phyloP scores from a whole-genome alignment of 2,888 invertebrate genomes.

The Pheosia tremula region DNA sequence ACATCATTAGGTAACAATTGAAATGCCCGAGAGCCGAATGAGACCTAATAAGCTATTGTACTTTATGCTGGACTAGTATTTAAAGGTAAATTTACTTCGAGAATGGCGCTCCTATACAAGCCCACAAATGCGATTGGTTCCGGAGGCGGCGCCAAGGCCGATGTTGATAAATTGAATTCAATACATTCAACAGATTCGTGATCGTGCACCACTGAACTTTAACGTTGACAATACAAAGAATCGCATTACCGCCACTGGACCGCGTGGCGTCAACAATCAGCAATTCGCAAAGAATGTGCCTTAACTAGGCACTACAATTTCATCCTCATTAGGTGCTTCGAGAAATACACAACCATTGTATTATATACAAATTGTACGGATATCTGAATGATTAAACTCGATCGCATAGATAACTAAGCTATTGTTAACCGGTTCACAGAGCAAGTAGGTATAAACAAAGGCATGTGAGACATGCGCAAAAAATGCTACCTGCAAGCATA shows the following conservation, averaged over 20 bases:
- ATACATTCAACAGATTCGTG: slow-evolving; percentile 56
- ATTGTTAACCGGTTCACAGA: slow-evolving; percentile 53
- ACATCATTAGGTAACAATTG: slow-evolving; percentile 34
- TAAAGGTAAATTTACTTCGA: slow-evolving; percentile 39
- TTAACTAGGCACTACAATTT: slow-evolving; percentile 26
- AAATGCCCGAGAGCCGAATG: slow-evolving; percentile 26
- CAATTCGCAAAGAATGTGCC: slow-evolving; percentile 12
- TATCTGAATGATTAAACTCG: slow-evolving; percentile 37
- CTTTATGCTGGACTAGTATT: slow-evolving; percentile 30
- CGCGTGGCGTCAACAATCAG: slow-evolving; percentile 40
- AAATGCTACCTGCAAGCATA: slow-evolving; percentile 60
- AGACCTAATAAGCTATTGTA: slow-evolving; percentile 29
- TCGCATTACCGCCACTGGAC: slow-evolving; percentile 41
- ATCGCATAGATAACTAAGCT: slow-evolving; percentile 35
- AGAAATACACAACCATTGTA: slow-evolving; percentile 32
- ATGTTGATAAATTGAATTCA: slow-evolving; percentile 66
- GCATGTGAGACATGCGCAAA: slow-evolving; percentile 57
- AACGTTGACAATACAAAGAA: slow-evolving; percentile 58
- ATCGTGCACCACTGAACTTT: slow-evolving; percentile 45
- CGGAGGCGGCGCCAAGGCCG: slow-evolving; percentile 69
- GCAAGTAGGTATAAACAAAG: slow-evolving; percentile 54
- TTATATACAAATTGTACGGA: slow-evolving; percentile 27
- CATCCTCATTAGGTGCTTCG: slow-evolving; percentile 26
- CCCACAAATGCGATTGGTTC: slow-evolving; percentile 62
- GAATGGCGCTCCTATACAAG: slow-evolving; percentile 59